A percentile compares a stretch with the other conserved stretches of the same genome.
Conservation (phyloP, 2,797 vertebrate genomes). For the Falco columbarius region DNA sequence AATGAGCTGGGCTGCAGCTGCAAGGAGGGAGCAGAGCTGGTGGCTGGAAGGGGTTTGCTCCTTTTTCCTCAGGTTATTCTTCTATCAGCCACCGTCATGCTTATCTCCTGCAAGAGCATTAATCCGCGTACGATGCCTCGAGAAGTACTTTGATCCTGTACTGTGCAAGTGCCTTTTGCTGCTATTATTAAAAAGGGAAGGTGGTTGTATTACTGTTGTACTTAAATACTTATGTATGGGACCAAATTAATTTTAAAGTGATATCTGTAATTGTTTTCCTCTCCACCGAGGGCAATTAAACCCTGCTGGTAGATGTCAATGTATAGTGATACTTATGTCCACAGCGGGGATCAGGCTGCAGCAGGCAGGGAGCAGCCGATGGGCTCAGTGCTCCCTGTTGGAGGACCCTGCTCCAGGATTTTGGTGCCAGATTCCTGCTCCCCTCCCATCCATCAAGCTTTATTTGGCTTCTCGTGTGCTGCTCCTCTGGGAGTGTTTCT, state of each 20-base stretch:
- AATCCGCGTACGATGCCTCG: neutral
- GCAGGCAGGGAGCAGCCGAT: neutral
- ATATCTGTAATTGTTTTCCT: neutral
- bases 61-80: neutral
- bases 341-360: neutral
- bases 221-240: neutral
- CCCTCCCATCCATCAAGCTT: neutral
- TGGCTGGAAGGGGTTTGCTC: neutral
- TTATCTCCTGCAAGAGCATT: neutral
- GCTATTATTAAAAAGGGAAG: neutral
- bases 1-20: neutral
- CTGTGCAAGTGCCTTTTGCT: neutral
- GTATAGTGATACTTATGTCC: neutral
- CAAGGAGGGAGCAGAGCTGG: neutral
- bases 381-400: rapidly evolving
- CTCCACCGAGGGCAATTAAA: neutral
- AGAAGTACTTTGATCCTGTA: neutral
- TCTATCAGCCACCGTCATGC: neutral
- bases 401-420: neutral
- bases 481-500: neutral
- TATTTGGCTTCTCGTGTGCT: slow-evolving; percentile 12
- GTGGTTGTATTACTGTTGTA: neutral
- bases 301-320: neutral
- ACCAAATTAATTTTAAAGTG: neutral
- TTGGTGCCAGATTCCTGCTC: neutral